Evolutionary conservation across 2,113 vertebrate species (phyloP).

Genomic region (Scolopax mira): DNA sequence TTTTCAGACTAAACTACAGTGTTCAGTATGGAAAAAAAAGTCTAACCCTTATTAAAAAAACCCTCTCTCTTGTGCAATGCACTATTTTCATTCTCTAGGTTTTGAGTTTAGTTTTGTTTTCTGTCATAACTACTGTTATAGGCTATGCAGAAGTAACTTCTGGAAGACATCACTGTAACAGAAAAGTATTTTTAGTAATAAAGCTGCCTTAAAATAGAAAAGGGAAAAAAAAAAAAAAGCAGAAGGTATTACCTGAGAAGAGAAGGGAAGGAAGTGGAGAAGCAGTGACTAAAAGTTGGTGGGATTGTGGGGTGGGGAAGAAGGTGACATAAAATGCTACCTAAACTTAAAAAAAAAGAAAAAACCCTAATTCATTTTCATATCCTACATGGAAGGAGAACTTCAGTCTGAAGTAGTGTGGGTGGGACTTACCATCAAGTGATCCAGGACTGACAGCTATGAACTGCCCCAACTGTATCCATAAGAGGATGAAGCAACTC

Average conservation of each 20-base stretch:
- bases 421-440: conserved; percentile 69
- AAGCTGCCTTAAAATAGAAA: background rate
- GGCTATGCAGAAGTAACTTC: background rate
- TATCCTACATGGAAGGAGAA: conserved; percentile 59
- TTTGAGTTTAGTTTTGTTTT: background rate
- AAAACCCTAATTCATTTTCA: background rate
- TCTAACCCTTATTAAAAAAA: background rate
- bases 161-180: background rate
- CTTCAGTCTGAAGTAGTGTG: conserved; percentile 60
- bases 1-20: background rate
- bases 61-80: background rate
- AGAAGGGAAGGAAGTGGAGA: background rate
- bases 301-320: background rate
- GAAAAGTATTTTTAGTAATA: background rate
- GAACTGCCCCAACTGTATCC: conserved; percentile 71
- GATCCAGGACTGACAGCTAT: conserved; percentile 70
- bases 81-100: background rate
- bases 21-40: background rate
- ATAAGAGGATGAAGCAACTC: conserved; percentile 69
- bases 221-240: background rate
- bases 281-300: background rate
- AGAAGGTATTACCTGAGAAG: background rate
- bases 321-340: background rate
- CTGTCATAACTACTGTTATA: background rate
- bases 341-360: background rate